Evolutionary conservation across 2,888 invertebrate species (phyloP), one percentile per base, ranked within the genome.

Genomic region (Mactromeris polynyma): DNA sequence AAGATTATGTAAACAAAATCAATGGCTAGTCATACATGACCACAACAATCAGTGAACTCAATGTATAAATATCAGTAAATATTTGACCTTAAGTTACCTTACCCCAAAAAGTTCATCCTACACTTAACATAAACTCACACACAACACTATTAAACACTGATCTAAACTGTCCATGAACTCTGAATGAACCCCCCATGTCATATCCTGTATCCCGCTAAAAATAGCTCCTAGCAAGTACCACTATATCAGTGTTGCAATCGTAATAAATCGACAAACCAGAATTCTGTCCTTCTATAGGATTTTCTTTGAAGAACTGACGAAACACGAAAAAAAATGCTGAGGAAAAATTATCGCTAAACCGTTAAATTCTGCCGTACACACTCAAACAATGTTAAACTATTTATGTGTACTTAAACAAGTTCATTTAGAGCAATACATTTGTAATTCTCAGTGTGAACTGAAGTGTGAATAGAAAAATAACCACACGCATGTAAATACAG

Each of bases 11-110:
- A 79, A 38, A 79, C 26, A 46, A 42, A 42, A 79, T 7, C 78
- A 40, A 79, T 26, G n/a, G 9, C 40, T 78, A 40, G 78, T 38
- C 42, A 42, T 6, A 11, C 17, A 36, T 73, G 73, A 33, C 36
- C 73, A 36, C 17, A 73, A 46, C 79, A 79, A 36, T 14, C 21
- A 19, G 36, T 78, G 26, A 79, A 64, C 36, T 19, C 31, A 7
- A 73, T 33, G 14, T 33, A 73, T 58, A 58, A 21, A 17, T 38
- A 36, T 42, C 4, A 79, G 19, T 21, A 11, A 81, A 81, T 17
- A 14, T 21, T 51, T 84, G 84, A 84, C 84, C 84, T 84, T 42
- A 54, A 87, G 40, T 83, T 64, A 87, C 87, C 87, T 87, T 87
- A 83, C 80, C 87, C 83, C 64, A 33, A 14, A 4, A 46, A 83